phyloP scores from a whole-genome alignment of 2,888 invertebrate genomes.

The Limnephilus rhombicus region DNA sequence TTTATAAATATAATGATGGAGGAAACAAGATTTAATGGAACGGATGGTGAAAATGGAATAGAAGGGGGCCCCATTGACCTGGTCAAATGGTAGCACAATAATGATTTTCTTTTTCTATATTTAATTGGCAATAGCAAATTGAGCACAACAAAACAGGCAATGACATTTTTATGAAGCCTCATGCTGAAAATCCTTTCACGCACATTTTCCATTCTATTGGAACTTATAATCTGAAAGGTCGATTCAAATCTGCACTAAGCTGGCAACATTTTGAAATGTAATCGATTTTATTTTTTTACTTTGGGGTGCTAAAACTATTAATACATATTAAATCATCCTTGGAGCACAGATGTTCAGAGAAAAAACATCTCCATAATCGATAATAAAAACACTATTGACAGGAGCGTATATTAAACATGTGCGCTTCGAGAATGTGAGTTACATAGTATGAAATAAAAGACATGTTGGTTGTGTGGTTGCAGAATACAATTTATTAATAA shows the following conservation, averaged over 20 bases:
- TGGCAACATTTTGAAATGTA: background rate
- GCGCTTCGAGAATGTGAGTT: background rate
- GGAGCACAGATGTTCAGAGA: background rate
- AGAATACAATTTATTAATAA: slow-evolving; percentile 66
- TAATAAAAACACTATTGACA: background rate
- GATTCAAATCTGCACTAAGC: background rate
- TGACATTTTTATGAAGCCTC: background rate
- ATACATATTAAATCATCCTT: background rate
- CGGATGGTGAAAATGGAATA: background rate
- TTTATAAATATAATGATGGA: background rate
- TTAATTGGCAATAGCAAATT: background rate
- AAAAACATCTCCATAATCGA: background rate
- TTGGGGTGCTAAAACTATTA: background rate
- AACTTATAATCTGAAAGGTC: background rate
- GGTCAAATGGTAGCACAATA: background rate
- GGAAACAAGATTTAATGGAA: background rate
- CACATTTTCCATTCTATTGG: background rate
- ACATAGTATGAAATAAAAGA: slow-evolving; percentile 41
- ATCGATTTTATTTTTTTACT: background rate
- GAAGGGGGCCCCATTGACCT: background rate
- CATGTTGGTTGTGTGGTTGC: slow-evolving; percentile 57
- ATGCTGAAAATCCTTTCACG: background rate
- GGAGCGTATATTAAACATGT: background rate
- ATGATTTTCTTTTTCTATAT: background rate
- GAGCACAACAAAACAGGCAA: background rate